Evolutionary conservation across 2,797 vertebrate species (phyloP), one percentile per base, ranked within the genome.

Genomic region (Smutsia temminckii): DNA sequence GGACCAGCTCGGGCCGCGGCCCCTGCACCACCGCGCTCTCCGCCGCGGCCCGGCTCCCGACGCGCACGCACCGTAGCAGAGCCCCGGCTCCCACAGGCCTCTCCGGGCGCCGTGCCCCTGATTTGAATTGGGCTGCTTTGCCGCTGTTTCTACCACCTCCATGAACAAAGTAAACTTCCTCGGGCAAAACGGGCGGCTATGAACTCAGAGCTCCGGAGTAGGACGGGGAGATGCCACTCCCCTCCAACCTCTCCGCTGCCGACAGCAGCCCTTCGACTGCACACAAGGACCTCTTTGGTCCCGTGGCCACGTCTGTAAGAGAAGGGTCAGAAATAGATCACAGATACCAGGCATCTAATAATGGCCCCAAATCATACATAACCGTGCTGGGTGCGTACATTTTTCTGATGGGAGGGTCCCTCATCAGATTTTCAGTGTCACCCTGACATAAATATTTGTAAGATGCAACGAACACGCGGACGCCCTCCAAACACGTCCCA

Each of bases 371-470:
- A 53, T n/a, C 63, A 25, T 9, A 83, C 12, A 13, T 51, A 75
- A 61, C 17, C 10, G 85, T 63, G 57, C 46, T 10, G 18, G 23
- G 17, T 66, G 42, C 53, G 53, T 34, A 59, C 68, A 37, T 11
- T 83, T 61, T 75, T 61, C 53, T 75, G 75, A n/a, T 83, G 69
- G 88, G 77, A 83, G 29, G 13, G 42, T 69, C 61, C 27, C 14
- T 92, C 42, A 61, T 61, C 40, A 83, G 69, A 20, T 83, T 74
- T 18, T 46, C 61, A 77, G 9, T 8, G 29, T 69, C 64, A 83
- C 37, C 17, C 49, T 80, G 66, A 72, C n/a, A 37, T 63, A 87
- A 81, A n/a, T 68, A 55, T 42, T 25, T 61, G 29, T 59, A 46
- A 75, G 42, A 53, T 37, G 53, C 27, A 16, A 18, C 61, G 12